A percentile compares a stretch with the other conserved stretches of the same genome.
Evolutionary conservation across 2,113 vertebrate species (phyloP).

Genomic region (Etia nguti): DNA sequence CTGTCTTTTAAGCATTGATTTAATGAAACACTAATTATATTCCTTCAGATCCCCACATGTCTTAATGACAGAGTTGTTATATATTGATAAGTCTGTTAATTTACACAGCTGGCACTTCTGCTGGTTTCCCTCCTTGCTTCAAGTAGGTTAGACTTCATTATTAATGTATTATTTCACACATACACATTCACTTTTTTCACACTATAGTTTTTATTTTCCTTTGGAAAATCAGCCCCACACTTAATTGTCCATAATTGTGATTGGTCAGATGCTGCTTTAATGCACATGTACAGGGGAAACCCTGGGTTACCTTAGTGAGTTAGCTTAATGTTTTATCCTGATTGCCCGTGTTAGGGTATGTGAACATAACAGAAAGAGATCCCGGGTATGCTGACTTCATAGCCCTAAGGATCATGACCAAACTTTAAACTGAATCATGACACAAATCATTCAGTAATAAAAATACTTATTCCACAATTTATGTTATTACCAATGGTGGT

Average conservation of each 20-base stretch:
- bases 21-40: background rate
- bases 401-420: background rate
- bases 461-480: background rate
- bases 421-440: background rate
- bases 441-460: background rate
- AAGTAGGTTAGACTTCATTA: background rate
- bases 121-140: background rate
- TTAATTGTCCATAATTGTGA: background rate
- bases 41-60: background rate
- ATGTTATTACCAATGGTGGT: background rate
- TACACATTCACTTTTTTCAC: background rate
- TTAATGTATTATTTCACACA: background rate
- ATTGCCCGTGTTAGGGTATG: background rate
- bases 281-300: background rate
- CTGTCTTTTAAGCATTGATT: background rate
- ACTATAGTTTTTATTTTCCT: background rate
- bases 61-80: background rate
- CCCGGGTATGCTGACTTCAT: background rate
- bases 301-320: background rate
- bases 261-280: background rate
- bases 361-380: background rate
- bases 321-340: background rate
- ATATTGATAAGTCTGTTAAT: background rate
- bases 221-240: background rate
- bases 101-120: background rate